Conservation (phyloP, 2,888 invertebrate genomes). For the Prionchulus punctatus region DNA sequence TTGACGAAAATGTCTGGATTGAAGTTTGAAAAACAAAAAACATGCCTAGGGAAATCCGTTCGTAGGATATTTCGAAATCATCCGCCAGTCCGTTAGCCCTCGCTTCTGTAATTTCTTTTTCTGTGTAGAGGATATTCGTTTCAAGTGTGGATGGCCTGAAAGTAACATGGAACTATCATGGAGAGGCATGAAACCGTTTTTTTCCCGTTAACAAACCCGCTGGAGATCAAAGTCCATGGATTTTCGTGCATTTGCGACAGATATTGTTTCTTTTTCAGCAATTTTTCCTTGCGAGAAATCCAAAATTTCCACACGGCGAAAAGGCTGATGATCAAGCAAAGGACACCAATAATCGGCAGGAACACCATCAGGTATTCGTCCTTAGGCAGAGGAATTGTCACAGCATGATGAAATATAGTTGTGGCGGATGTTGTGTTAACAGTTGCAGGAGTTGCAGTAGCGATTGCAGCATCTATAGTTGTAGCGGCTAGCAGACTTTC, state of each 20-base stretch:
- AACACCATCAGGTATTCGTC: conserved; percentile 1
- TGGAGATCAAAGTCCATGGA: neutral
- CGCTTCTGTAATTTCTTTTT: conserved; percentile 20
- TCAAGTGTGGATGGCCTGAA: no score
- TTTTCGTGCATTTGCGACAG: neutral
- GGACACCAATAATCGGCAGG: conserved; percentile 5
- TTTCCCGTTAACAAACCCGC: neutral
- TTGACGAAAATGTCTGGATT: neutral
- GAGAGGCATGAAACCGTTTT: neutral
- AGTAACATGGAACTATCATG: no score
- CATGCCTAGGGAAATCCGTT: conserved; percentile 9
- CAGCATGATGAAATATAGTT: no score
- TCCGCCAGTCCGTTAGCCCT: conserved; percentile 16
- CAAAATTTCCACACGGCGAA: neutral
- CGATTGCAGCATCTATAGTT: no score
- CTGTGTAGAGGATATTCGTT: conserved; percentile 21
- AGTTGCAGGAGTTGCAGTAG: no score
- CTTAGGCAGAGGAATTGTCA: no score
- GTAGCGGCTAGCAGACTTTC: no score
- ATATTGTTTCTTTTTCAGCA: neutral
- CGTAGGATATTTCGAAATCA: conserved; percentile 8
- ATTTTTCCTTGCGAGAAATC: neutral
- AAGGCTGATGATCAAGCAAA: conserved; percentile 3
- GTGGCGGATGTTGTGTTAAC: no score
- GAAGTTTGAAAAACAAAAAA: neutral